Evolutionary conservation across 2,113 vertebrate species (phyloP).

Genomic region (Nyctereutes procyonoides): DNA sequence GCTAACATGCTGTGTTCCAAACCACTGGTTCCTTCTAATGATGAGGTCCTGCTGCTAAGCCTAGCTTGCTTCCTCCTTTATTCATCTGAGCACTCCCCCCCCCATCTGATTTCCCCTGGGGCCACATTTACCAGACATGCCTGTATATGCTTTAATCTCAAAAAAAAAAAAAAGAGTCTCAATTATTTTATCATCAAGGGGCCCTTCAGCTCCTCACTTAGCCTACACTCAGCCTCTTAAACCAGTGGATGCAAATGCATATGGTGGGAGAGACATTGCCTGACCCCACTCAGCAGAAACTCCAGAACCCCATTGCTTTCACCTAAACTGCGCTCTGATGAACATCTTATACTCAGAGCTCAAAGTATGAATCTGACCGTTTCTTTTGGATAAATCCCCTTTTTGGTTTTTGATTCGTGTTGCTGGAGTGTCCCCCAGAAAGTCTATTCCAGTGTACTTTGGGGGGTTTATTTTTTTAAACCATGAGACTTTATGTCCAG

Average conservation of each 20-base stretch:
- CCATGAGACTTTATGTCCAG: background rate
- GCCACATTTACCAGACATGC: background rate
- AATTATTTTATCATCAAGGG: background rate
- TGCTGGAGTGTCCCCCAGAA: background rate
- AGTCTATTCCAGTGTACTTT: background rate
- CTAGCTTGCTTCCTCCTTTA: background rate
- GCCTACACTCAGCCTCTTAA: background rate
- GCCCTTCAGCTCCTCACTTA: background rate
- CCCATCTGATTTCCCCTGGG: background rate
- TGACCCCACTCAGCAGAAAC: background rate
- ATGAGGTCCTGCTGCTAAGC: background rate
- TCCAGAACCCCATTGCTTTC: background rate
- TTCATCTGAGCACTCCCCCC: background rate
- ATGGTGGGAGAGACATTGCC: background rate
- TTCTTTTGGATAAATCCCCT: background rate
- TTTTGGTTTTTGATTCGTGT: background rate
- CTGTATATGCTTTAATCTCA: background rate
- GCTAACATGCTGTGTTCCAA: background rate
- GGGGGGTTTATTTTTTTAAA: constrained; percentile 30
- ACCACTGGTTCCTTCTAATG: background rate
- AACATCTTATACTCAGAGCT: background rate
- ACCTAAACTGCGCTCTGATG: background rate
- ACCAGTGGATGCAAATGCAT: background rate
- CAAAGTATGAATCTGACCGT: background rate
- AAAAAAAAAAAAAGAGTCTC: background rate